Percentiles rank a stretch among this genome's conserved stretches.
Conservation (phyloP, 2,888 invertebrate genomes). For the Agrochola circellaris region DNA sequence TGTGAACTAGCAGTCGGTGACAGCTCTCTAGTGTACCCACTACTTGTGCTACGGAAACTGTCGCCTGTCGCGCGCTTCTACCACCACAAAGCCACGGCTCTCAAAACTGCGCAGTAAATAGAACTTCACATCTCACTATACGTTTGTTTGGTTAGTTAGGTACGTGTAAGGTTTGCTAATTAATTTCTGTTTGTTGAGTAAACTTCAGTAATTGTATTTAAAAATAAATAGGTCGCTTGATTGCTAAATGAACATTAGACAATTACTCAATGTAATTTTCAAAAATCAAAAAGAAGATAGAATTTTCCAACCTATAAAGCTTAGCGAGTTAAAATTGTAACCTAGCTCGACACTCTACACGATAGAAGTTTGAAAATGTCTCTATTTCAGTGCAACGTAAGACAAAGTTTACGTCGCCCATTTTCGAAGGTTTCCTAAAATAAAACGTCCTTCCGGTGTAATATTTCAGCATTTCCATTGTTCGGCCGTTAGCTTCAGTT, state of each 20-base stretch:
- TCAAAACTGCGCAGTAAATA: conserved; percentile 35
- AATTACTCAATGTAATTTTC: too few relatives aligned
- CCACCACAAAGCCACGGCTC: conserved; percentile 47
- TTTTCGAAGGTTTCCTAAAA: conserved; percentile 51
- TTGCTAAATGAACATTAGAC: conserved; percentile 1
- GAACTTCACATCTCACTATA: conserved; percentile 24
- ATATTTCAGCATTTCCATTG: conserved; percentile 58
- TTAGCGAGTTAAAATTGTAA: neutral
- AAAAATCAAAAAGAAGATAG: neutral
- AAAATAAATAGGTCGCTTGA: neutral
- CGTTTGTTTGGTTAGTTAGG: conserved; percentile 29
- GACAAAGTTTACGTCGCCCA: conserved; percentile 17
- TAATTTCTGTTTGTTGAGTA: conserved; percentile 31
- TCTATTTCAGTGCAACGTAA: conserved; percentile 26
- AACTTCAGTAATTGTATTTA: conserved; percentile 1
- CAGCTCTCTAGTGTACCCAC: conserved; percentile 43
- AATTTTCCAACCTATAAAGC: neutral
- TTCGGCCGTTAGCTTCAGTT: conserved; percentile 35
- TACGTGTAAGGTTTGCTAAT: conserved; percentile 28
- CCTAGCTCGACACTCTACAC: neutral
- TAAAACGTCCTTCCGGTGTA: conserved; percentile 53
- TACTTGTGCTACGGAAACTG: conserved; percentile 48
- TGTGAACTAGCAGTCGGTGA: conserved; percentile 48
- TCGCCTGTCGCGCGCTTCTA: conserved; percentile 44
- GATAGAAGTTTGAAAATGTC: conserved; percentile 2